Conservation (phyloP, 2,113 vertebrate genomes). For the Choloepus hoffmanni region DNA sequence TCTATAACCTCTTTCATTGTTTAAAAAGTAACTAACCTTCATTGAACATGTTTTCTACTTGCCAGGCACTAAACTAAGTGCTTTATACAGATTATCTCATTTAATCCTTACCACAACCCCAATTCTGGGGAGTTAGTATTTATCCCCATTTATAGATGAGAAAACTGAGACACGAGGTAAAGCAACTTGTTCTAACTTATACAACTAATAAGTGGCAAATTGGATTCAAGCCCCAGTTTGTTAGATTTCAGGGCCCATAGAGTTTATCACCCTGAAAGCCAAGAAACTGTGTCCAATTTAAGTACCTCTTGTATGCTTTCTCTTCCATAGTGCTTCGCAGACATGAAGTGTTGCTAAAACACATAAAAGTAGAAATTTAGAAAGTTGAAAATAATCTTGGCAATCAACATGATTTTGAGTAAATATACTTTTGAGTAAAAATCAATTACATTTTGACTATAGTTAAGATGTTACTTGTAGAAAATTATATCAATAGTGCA, state of each 20-base stretch:
- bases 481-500: not conserved
- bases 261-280: conserved; percentile 33
- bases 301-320: not conserved
- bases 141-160: conserved; percentile 28
- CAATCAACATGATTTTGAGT: not conserved
- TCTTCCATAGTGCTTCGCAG: not conserved
- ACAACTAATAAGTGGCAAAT: not conserved
- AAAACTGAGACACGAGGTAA: conserved; percentile 37
- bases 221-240: conserved; percentile 5
- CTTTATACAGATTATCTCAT: not conserved
- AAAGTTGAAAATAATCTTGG: conserved; percentile 27
- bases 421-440: conserved; percentile 49
- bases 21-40: not conserved
- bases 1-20: not conserved
- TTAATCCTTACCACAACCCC: not conserved
- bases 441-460: conserved; percentile 46
- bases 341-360: not conserved
- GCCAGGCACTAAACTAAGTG: not conserved
- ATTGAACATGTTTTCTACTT: not conserved
- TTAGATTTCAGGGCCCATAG: not conserved
- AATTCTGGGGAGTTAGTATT: not conserved
- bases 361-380: conserved; percentile 10
- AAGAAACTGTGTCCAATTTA: not conserved
- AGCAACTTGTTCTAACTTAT: not conserved
- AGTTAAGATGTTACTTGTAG: not conserved